These are phyloP conservation scores for Zoanthus sociatus DNA, from an alignment of 92 coral and sea anemone genomes.

Conservation along the genomic window DNA sequence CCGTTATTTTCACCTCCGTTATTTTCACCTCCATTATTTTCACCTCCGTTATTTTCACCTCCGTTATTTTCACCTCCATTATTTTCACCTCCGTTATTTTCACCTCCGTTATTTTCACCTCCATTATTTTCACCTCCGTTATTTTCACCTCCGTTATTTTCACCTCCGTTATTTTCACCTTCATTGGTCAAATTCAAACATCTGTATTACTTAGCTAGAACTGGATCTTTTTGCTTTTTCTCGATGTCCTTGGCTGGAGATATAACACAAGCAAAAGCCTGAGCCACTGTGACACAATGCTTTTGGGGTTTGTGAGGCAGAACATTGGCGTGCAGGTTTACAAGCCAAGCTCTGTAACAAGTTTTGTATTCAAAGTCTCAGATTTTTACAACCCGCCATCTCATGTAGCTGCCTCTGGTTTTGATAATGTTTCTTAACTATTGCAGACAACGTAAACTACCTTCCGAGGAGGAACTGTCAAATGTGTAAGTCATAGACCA, in stretches of 20 bases:
- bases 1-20: too few relatives aligned
- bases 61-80: too few relatives aligned
- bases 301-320: slow-evolving; percentile 43
- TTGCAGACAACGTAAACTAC: slow-evolving; percentile 23
- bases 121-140: too few relatives aligned
- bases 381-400: too few relatives aligned
- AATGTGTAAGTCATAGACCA: slow-evolving; percentile 52
- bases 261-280: background rate
- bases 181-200: background rate
- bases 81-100: too few relatives aligned
- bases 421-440: slow-evolving; percentile 51
- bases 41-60: too few relatives aligned
- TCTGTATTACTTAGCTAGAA: slow-evolving; percentile 2
- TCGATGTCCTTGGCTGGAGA: background rate
- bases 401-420: slow-evolving; percentile 54
- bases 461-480: slow-evolving; percentile 61
- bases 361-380: background rate
- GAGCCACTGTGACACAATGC: background rate
- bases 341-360: slow-evolving; percentile 35
- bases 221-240: background rate
- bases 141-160: too few relatives aligned
- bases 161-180: background rate
- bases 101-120: too few relatives aligned
- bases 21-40: too few relatives aligned
- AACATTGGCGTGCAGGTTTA: slow-evolving; percentile 58